A percentile compares a stretch with the other conserved stretches of the same genome.
Conservation (phyloP, 2,113 vertebrate genomes). For the Pseudois nayaur region DNA sequence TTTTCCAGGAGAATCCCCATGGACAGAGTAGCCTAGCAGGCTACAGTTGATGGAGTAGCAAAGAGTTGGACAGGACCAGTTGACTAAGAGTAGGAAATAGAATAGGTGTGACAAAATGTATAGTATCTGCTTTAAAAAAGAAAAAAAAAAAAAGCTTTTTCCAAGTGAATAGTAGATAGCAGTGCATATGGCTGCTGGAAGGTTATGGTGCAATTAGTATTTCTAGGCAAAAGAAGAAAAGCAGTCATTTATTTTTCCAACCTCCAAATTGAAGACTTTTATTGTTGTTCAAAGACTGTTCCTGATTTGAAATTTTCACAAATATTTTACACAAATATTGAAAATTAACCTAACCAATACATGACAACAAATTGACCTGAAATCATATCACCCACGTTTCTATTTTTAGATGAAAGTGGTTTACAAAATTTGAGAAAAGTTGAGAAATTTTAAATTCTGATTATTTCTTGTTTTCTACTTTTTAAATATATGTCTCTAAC, state of each 20-base stretch:
- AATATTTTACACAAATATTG: background rate
- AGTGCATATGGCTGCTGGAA: background rate
- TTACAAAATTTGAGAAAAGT: background rate
- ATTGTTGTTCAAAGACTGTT: background rate
- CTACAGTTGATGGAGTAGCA: background rate
- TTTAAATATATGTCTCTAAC: background rate
- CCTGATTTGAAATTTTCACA: background rate
- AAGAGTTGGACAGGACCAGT: background rate
- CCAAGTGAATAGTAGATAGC: background rate
- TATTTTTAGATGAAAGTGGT: background rate
- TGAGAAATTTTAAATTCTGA: background rate
- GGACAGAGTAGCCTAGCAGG: background rate
- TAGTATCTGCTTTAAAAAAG: background rate
- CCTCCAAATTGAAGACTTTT: background rate
- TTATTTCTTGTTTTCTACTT: background rate
- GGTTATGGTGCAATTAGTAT: background rate
- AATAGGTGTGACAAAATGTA: background rate
- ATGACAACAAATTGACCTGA: background rate
- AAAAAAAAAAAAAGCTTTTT: background rate
- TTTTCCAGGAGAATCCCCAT: background rate
- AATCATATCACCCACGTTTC: background rate
- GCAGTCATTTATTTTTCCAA: background rate
- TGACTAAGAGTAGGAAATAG: background rate
- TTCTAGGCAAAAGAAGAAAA: background rate
- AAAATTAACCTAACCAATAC: background rate